Conservation (phyloP, 2,113 vertebrate species). For the Strix aluco region DNA sequence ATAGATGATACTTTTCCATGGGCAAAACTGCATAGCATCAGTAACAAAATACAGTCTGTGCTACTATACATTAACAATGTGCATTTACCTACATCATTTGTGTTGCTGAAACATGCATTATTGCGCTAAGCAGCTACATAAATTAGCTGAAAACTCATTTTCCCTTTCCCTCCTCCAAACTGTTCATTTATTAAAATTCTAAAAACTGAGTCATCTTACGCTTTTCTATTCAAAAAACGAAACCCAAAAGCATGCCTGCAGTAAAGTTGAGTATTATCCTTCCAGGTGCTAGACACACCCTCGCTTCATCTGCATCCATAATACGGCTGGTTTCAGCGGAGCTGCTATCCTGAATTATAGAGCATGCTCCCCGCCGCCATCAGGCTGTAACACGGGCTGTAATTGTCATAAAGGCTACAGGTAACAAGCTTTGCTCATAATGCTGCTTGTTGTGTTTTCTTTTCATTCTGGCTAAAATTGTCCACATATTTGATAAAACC, state of each 20-base stretch:
- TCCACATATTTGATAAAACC: not conserved
- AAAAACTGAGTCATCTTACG: not conserved
- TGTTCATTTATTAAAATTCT: not conserved
- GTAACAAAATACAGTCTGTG: not conserved
- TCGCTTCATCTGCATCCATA: not conserved
- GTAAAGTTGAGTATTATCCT: not conserved
- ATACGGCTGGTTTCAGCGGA: rapidly evolving
- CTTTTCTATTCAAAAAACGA: not conserved
- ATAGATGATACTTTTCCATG: not conserved
- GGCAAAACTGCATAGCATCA: not conserved
- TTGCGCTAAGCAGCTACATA: not conserved
- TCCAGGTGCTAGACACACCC: not conserved
- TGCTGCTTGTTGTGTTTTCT: not conserved
- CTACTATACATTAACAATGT: not conserved
- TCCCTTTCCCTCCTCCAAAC: not conserved
- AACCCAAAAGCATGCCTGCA: not conserved
- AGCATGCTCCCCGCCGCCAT: not conserved
- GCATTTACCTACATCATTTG: not conserved
- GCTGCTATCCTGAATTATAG: rapidly evolving
- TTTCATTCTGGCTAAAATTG: not conserved
- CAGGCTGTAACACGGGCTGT: not conserved
- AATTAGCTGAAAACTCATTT: not conserved
- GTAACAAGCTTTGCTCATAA: not conserved
- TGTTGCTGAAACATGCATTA: not conserved
- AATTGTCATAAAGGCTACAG: not conserved